Percentiles rank a stretch among this genome's conserved stretches.
Conservation (phyloP, 2,113 vertebrate genomes). For the Chelonoidis abingdonii region DNA sequence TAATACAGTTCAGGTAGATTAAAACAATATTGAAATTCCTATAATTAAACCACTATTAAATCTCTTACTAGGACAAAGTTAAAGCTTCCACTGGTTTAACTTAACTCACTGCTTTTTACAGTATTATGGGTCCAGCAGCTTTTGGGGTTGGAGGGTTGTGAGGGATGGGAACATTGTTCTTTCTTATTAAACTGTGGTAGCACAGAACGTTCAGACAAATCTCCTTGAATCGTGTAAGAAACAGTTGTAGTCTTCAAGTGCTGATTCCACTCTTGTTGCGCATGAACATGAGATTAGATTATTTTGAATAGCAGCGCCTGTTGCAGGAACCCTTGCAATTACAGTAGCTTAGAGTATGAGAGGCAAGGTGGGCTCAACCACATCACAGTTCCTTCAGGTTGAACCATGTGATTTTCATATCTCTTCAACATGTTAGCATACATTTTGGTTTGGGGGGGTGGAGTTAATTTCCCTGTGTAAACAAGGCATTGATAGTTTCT, state of each 20-base stretch:
- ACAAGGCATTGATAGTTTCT: no score
- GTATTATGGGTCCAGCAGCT: neutral
- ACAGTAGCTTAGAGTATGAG: neutral
- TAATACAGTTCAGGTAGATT: neutral
- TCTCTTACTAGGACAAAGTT: neutral
- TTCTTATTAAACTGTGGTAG: neutral
- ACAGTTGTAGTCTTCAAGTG: neutral
- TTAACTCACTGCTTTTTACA: neutral
- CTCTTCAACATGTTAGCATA: no score
- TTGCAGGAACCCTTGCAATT: neutral
- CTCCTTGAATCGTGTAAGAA: neutral
- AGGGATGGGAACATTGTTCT: neutral
- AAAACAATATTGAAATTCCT: no score
- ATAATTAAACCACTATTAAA: neutral
- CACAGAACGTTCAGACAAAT: neutral
- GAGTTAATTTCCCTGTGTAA: no score
- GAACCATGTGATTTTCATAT: neutral
- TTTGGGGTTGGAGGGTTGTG: neutral
- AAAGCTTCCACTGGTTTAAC: neutral
- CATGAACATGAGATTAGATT: neutral
- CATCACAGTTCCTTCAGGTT: neutral
- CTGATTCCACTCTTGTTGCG: neutral
- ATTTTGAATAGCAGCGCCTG: neutral
- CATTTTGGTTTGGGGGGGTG: accelerated
- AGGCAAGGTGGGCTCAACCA: neutral